Evolutionary conservation across 1,140 invertebrate species (phyloP), one percentile per base, ranked within the genome.

Genomic region (Tenebrio molitor): DNA sequence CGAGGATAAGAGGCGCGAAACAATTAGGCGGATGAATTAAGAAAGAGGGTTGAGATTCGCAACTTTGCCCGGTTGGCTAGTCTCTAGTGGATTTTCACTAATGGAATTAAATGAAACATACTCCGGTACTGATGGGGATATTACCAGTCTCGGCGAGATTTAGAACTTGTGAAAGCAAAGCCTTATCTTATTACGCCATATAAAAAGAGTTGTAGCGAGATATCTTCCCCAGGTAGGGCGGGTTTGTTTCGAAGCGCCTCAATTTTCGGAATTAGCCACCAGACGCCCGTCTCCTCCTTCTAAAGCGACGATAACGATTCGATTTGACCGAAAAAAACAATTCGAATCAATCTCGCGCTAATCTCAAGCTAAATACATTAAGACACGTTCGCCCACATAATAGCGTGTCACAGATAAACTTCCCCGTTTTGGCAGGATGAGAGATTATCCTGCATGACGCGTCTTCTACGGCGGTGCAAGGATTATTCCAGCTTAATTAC

Each of bases 401-500:
- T 66, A 66, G 64, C 42, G 14, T 42, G 36, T 66, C 64, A 66
- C 34, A 66, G 36, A 66, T 66, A 66, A 66, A 66, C 62, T 65
- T 65, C 62, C 62, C 62, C 25, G 39, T 17, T 44, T 66, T 66
- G 64, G 42, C 64, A 66, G 64, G 64, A 66, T 66, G 64, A 66
- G 64, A 66, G 64, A 66, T 66, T 66, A 66, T 66, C 64, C 64
- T 66, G 33, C 64, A 66, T 66, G 64, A 66, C 42, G 36, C 64
- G 36, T 66, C 64, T 66, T 66, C 64, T 42, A 66, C 36, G 64
- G 64, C 42, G 42, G 16, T 66, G 42, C 42, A 66, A 66, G 64
- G 64, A 66, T 66, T 66, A 66, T 66, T 66, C 42, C 42, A 66
- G 64, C 64, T 66, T 66, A 66, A 66, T 66, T 66, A 66, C 64